These are phyloP conservation scores for Oscheius sp. DNA, from an alignment of 2,888 invertebrate genomes.

Conservation along the genomic window DNA sequence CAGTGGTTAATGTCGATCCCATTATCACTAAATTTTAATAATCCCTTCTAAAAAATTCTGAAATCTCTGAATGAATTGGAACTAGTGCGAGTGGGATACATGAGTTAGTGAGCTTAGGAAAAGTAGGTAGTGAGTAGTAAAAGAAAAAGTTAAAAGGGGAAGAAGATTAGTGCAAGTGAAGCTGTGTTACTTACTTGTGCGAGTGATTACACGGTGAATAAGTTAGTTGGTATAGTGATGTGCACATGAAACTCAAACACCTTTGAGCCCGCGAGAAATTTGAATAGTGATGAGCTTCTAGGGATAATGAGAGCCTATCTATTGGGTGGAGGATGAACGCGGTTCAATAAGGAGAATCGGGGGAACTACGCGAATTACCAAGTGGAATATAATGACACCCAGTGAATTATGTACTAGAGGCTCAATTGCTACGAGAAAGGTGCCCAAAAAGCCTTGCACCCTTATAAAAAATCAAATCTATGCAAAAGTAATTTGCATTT, in stretches of 20 bases:
- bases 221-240: neutral
- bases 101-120: too few species aligned
- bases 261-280: neutral
- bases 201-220: too few species aligned
- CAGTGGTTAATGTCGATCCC: too few species aligned
- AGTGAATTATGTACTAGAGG: conserved; percentile 17
- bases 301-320: conserved; percentile 8
- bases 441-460: too few species aligned
- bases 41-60: too few species aligned
- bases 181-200: neutral
- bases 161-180: neutral
- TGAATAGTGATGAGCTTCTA: conserved; percentile 12
- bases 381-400: conserved; percentile 23
- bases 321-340: conserved; percentile 15
- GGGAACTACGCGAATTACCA: conserved; percentile 15
- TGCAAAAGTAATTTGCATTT: too few species aligned
- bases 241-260: conserved; percentile 1
- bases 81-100: neutral
- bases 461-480: too few species aligned
- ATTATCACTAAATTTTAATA: too few species aligned
- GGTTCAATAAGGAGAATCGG: conserved; percentile 25
- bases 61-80: too few species aligned
- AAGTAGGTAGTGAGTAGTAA: too few species aligned
- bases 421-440: conserved; percentile 17
- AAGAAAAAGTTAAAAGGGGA: neutral